Evolutionary conservation across 2,797 vertebrate species (phyloP), one percentile per base, ranked within the genome.

Genomic region (Crocidura indochinensis): DNA sequence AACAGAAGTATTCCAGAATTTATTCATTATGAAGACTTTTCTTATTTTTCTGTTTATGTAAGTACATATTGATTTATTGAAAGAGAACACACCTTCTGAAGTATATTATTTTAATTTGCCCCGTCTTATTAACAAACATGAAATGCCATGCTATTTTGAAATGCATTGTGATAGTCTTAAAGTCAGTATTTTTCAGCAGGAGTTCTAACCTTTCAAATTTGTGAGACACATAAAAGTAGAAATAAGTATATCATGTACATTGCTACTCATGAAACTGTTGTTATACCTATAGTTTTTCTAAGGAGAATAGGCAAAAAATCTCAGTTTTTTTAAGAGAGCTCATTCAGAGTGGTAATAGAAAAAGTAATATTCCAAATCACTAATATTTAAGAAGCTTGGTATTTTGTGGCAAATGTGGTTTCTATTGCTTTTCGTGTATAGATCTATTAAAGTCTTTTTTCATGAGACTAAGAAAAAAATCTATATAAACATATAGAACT

Each of bases 131-230:
- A 88, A 38, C 65, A 27, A 22, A 72, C 10, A 38, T 9, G 19
- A 82, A 78, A 49, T 31, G 31, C 14, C 64, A 88, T 11, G 86
- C 8, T 20, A 10, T 10, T 86, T 60, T 17, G 64, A 88, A 76
- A 88, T 77, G 38, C 77, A 49, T 19, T 44, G 5, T 19, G 62
- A 26, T 27, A 69, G 76, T 74, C 20, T 11, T 38, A 27, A 91
- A 67, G 53, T 79, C 89, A 65, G 88, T 19, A 97, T 72, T 87
- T 46, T 94, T 95, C 90, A 96, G 5, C 38, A 38, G 38, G 96
- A 96, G 22, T 20, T 76, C 56, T 96, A 97, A 94, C 74, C 85
- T 31, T 94, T 95, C 92, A 96, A 97, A 96, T 97, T 97, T 97
- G 94, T 94, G 19, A 98, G 95, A 95, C 46, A 51, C 78, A 49